phyloP scores from a whole-genome alignment of 2,888 invertebrate species.

The Osmoderma eremita region DNA sequence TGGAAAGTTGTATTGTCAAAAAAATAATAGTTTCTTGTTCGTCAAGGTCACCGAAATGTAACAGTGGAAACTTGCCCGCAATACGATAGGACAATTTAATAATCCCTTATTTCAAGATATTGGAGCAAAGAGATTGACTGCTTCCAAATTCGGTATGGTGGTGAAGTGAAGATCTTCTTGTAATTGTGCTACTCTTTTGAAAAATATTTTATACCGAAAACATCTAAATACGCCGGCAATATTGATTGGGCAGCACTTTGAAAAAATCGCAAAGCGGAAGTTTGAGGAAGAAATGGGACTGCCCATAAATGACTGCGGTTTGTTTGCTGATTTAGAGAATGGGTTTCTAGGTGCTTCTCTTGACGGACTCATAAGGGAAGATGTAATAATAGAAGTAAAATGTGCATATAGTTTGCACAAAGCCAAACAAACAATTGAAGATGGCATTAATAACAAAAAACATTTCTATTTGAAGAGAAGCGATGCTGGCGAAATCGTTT shows the following conservation, averaged over 20 bases:
- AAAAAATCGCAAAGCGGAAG: not conserved
- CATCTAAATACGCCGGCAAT: not conserved
- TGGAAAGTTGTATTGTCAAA: too few species aligned
- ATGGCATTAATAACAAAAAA: too few species aligned
- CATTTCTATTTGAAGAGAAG: too few species aligned
- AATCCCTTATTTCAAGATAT: not conserved
- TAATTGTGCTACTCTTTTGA: not conserved
- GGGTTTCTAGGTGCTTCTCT: not conserved
- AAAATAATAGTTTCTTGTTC: too few species aligned
- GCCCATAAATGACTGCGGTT: not conserved
- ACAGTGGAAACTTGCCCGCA: not conserved
- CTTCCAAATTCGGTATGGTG: conserved; percentile 12
- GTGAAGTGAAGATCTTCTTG: not conserved
- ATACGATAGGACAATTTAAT: conserved; percentile 3
- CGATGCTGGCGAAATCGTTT: too few species aligned
- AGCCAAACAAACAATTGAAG: too few species aligned
- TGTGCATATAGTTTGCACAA: too few species aligned
- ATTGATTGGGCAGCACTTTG: not conserved
- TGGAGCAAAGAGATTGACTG: conserved; percentile 2
- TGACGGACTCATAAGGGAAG: too few species aligned
- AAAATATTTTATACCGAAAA: conserved; percentile 1
- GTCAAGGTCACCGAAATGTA: not conserved
- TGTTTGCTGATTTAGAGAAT: not conserved
- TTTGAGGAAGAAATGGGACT: not conserved
- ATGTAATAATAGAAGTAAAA: too few species aligned